Evolutionary conservation across 2,113 vertebrate genomes (phyloP), one percentile per base, ranked within the genome.

Genomic region (Danionella cerebrum): DNA sequence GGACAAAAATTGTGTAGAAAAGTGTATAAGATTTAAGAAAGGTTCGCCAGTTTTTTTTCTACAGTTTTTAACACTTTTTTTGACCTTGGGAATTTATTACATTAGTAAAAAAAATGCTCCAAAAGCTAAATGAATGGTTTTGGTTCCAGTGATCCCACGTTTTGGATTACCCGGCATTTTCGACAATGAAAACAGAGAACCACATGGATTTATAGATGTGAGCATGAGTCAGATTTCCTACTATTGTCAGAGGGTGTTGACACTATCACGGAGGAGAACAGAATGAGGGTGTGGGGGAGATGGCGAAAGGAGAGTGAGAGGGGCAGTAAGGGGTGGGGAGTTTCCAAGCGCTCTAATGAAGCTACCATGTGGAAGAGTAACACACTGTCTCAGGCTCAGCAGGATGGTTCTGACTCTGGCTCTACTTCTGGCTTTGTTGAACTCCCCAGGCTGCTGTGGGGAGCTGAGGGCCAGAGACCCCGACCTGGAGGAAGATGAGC

Each of bases 201-300:
- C 39, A 9, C 25, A 19, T 21, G 21, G 38, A 50, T 54, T 55
- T 70, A 70, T 66, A 41, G 44, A 50, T 59, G 29, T 42, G 41
- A 67, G 21, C 55, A 13, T 16, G n/a, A 11, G 18, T 13, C 35
- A 27, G 25, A 39, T 63, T 67, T 71, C 68, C 64, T 71, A 33
- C 68, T 14, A 47, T 75, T 67, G 68, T 67, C 29, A 9, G 21
- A 67, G 25, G 50, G 73, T 16, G 63, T 64, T 75, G 48, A 57
- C 63, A 21, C 38, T 55, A 35, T 69, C 55, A 48, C 55, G 64
- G 24, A 48, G 27, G 53, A 52, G 50, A 52, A 44, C 41, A 53
- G 53, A 19, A 12, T 1, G 24, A 21, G 41, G 18, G 47, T 6
- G 42, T 66, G 60, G 44, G 72, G 72, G 57, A 63, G 71, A 35